Conservation (phyloP, 2,797 vertebrate species). For the Atherinosoma microstoma region DNA sequence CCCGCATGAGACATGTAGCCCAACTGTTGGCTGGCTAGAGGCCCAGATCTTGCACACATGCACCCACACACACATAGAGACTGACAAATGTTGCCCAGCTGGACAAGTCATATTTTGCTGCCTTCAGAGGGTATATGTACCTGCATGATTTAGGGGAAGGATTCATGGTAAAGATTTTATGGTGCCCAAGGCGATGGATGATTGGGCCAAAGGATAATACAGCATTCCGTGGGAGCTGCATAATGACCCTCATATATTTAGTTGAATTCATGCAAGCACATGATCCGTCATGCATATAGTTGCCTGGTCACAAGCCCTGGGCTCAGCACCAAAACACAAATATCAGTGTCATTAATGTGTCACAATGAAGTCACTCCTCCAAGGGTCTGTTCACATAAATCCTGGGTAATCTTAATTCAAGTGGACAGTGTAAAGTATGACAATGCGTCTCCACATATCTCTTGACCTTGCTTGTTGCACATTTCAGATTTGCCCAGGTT, state of each 20-base stretch:
- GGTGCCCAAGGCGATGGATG: not conserved
- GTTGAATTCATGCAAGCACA: not conserved
- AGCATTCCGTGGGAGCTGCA: not conserved
- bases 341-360: not conserved
- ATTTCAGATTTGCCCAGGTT: too few relatives aligned
- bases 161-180: not conserved
- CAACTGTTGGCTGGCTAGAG: conserved; percentile 53
- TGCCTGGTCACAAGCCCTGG: not conserved
- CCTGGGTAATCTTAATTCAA: not conserved
- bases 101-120: conserved; percentile 9
- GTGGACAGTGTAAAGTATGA: not conserved
- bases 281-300: not conserved
- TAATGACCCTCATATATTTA: not conserved
- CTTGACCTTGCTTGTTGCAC: too few relatives aligned
- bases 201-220: not conserved
- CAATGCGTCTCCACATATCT: not conserved
- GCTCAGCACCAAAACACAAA: not conserved
- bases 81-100: conserved; percentile 22
- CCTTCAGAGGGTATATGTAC: not conserved
- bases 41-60: conserved; percentile 35
- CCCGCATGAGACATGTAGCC: conserved; percentile 30
- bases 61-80: conserved; percentile 14
- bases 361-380: not conserved
- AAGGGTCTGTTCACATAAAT: not conserved
- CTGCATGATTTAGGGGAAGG: not conserved